Percentiles rank a stretch among this genome's conserved stretches.
These are phyloP conservation scores for Coelopa pilipes DNA, from an alignment of 2,888 invertebrate species.

Conservation along the genomic window DNA sequence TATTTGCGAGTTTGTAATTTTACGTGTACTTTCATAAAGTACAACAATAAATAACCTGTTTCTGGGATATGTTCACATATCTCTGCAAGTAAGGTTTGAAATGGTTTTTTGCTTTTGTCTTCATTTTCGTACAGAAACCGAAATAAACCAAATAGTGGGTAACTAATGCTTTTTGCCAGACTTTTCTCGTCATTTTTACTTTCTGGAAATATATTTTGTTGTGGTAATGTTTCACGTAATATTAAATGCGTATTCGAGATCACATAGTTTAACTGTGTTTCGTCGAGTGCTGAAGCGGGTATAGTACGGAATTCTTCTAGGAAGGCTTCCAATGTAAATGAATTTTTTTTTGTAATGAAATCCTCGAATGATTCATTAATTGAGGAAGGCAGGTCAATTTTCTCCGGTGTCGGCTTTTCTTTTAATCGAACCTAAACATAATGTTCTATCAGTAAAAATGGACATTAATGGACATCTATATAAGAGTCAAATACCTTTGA, in stretches of 20 bases:
- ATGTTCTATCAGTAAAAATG: neutral
- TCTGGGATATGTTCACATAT: slow-evolving; percentile 78
- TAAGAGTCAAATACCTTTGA: slow-evolving; percentile 72
- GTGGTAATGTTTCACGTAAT: slow-evolving; percentile 64
- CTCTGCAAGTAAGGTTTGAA: slow-evolving; percentile 83
- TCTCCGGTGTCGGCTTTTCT: slow-evolving; percentile 64
- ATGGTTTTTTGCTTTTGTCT: slow-evolving; percentile 80
- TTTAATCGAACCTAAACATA: slow-evolving; percentile 63
- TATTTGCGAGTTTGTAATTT: slow-evolving; percentile 70
- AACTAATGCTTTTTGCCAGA: slow-evolving; percentile 80
- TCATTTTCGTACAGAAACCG: slow-evolving; percentile 81
- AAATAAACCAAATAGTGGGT: slow-evolving; percentile 89
- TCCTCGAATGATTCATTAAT: slow-evolving; percentile 65
- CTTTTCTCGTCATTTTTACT: slow-evolving; percentile 71
- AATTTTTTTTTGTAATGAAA: slow-evolving; percentile 61
- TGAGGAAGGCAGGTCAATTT: slow-evolving; percentile 63
- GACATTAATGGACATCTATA: neutral
- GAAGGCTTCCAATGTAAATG: slow-evolving; percentile 64
- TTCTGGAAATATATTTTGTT: slow-evolving; percentile 68
- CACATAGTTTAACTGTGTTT: slow-evolving; percentile 65
- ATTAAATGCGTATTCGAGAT: slow-evolving; percentile 62
- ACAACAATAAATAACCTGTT: slow-evolving; percentile 87
- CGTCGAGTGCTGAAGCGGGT: slow-evolving; percentile 61
- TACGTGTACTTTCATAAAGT: slow-evolving; percentile 86
- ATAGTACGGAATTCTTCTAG: slow-evolving; percentile 63